Base-by-base conservation (phyloP, 2,797 vertebrate genomes). In the Choloepus didactylus region DNA sequence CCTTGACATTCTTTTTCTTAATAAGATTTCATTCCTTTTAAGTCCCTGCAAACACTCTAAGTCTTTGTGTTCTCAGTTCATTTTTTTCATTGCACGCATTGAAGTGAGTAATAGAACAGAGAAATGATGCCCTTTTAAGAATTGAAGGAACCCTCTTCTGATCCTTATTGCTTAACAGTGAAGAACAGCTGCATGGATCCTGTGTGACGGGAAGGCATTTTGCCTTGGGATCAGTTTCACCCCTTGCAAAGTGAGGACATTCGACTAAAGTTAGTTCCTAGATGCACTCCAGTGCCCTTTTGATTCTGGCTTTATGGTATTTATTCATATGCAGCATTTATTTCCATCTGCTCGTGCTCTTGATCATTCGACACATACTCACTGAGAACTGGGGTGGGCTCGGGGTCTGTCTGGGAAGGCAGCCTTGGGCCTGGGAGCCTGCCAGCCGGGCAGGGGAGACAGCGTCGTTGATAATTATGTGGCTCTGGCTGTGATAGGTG, bases 1-100 rank as follows among this genome's bases (percentile, higher is more conserved):
- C 18, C 18, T 56, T 79, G 25, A 29, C 41, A 8, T 35, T 44
- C 41, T 44, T 44, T 44, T 44, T 44, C 81, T 27, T 67, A 70
- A 46, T 72, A 87, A 92, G 86, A 15, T 41, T 77, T 92, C 79
- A 29, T 67, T 69, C 49, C 41, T 90, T 91, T 85, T 83, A 35
- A 60, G 60, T 83, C 31, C 54, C n/a, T 9, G 0, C 75, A 46
- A 86, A 80, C 38, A 83, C 31, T 38, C n/a, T 62, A 35, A 93
- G 66, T 64, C 77, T 56, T 67, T 49, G 8, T 31, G 35, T 49
- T 84, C 51, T 67, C 16, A n/a, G 14, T 54, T 49, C n/a, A 73
- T 46, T 77, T 67, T 44, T 35, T 4, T 56, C 80, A 29, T 54
- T 59, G n/a, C 49, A 64, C 35, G 56, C 66, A 29, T 1, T 35